A percentile compares a stretch with the other conserved stretches of the same genome.
These are phyloP conservation scores for Nothocercus julius DNA, from an alignment of 2,113 vertebrate genomes.

Conservation along the genomic window DNA sequence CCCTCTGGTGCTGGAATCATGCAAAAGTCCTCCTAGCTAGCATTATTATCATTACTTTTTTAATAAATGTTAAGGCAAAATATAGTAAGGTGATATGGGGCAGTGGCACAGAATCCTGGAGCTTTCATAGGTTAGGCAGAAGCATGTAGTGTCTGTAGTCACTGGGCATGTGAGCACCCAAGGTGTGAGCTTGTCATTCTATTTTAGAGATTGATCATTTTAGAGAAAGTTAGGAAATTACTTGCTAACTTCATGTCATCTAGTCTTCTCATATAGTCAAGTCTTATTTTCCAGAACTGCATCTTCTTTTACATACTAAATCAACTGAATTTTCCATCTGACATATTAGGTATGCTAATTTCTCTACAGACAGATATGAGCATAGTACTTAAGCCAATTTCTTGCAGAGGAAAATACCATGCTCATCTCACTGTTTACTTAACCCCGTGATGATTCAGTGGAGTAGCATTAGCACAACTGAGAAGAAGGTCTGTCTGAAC, in stretches of 20 bases:
- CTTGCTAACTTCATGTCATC: not conserved
- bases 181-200: not conserved
- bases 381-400: not conserved
- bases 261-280: not conserved
- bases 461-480: not conserved
- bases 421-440: not conserved
- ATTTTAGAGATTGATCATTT: not conserved
- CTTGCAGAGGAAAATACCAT: not conserved
- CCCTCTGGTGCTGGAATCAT: constrained; percentile 56
- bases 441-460: not conserved
- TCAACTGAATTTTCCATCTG: not conserved
- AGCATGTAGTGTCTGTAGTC: not conserved
- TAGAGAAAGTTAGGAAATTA: not conserved
- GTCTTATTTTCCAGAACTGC: not conserved
- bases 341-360: not conserved
- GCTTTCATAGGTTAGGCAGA: not conserved
- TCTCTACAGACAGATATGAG: not conserved
- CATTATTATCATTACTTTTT: not conserved
- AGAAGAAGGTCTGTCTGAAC: not conserved
- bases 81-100: not conserved
- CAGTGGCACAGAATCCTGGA: fast-evolving
- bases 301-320: not conserved
- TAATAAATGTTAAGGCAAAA: not conserved
- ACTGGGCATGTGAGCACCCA: not conserved
- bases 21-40: not conserved